Evolutionary conservation across 1,140 invertebrate species (phyloP), one percentile per base, ranked within the genome.

Genomic region (Galleria mellonella): DNA sequence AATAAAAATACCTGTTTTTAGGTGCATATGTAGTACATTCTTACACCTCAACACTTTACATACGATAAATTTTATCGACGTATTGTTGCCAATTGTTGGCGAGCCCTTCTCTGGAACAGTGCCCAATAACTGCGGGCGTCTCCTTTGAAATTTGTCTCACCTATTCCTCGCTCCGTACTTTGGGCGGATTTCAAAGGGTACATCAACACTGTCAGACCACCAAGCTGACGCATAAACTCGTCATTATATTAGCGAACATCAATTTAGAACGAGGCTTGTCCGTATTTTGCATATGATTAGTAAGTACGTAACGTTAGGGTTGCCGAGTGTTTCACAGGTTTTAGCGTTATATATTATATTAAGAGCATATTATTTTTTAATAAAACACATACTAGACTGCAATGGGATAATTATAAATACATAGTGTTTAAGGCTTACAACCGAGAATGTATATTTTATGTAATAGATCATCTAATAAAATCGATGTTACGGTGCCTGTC

Each of bases 121-220:
- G 41, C 54, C 29, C 60, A 70, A 73, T 79, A 76, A 77, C 58
- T 37, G 40, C 51, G 51, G 64, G 47, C 46, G 52, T 60, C 61
- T 51, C 50, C 62, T 70, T 71, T 54, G 47, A 58, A 74, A 81
- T 81, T 81, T 76, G 75, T 66, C 70, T 70, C 75, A 83, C 68
- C 68, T 72, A 77, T 70, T 75, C 58, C 37, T 41, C 39, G 49
- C 53, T 55, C 47, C 50, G 55, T 37, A 17, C 35, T 37, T 23
- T 70, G 44, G 53, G 47, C 50, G 50, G 32, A 43, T 60, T 61
- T 59, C 41, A 47, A 70, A 48, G 17, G 17, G 51, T 28, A 40
- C 48, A 57, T 58, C 37, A 50, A 32, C 46, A 28, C 37, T 46
- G 51, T 62, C 44, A 60, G 68, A 74, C 68, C 64, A 65, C 63